Conservation (phyloP, 2,888 invertebrate genomes). For the Ethmia dodecea region DNA sequence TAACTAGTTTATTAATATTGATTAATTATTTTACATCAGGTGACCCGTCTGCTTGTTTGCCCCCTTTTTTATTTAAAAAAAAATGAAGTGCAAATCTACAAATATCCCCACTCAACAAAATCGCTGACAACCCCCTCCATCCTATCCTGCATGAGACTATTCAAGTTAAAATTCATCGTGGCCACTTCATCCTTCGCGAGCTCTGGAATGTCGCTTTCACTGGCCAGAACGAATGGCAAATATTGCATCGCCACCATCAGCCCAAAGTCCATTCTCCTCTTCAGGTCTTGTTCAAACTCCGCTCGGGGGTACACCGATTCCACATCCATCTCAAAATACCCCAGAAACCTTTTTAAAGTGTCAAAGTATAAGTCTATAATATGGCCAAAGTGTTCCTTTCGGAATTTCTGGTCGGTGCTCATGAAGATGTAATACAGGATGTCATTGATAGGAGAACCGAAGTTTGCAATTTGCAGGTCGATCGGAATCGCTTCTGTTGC, state of each 20-base stretch:
- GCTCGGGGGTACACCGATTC: constrained; percentile 28
- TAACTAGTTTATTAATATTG: no score
- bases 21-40: no score
- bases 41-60: no score
- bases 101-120: constrained; percentile 2
- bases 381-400: constrained; percentile 28
- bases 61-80: no score
- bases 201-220: constrained; percentile 31
- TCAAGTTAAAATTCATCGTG: not conserved
- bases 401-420: constrained; percentile 36
- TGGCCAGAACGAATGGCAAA: constrained; percentile 33
- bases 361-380: constrained; percentile 37
- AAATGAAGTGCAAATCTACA: no score
- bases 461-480: constrained; percentile 39
- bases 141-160: not conserved
- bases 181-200: constrained; percentile 13
- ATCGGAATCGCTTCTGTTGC: constrained; percentile 31
- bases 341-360: constrained; percentile 28
- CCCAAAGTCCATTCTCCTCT: constrained; percentile 36
- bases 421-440: constrained; percentile 37
- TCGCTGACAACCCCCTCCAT: not conserved
- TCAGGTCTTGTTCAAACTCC: constrained; percentile 34
- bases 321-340: constrained; percentile 33
- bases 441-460: constrained; percentile 37
- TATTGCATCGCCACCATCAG: constrained; percentile 25